These are phyloP conservation scores for Amblyraja radiata DNA, from an alignment of 2,797 vertebrate genomes.

Conservation along the genomic window DNA sequence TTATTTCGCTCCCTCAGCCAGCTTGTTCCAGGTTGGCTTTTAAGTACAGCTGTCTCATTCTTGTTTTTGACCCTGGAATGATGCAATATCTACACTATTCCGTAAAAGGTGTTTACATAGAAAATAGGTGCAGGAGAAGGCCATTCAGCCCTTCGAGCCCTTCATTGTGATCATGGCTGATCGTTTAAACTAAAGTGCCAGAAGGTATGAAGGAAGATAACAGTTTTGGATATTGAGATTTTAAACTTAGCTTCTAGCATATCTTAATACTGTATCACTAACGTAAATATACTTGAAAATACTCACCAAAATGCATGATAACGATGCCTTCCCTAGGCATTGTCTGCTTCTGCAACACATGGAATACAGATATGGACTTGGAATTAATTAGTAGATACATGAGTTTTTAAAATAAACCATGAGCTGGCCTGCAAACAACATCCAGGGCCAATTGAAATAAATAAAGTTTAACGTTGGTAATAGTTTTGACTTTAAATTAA, in stretches of 20 bases:
- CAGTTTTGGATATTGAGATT: neutral
- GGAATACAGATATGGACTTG: neutral
- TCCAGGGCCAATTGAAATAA: neutral
- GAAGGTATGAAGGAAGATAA: neutral
- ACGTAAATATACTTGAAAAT: too few relatives aligned
- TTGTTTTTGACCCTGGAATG: neutral
- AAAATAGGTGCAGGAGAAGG: too few relatives aligned
- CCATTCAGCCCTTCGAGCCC: too few relatives aligned
- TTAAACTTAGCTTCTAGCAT: neutral
- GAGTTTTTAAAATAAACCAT: neutral
- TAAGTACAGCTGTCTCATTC: too few relatives aligned
- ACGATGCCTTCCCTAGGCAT: neutral
- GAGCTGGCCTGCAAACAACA: neutral
- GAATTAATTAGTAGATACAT: neutral
- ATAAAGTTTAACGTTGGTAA: neutral
- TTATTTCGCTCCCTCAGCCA: too few relatives aligned
- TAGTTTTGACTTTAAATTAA: neutral
- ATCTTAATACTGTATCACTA: neutral
- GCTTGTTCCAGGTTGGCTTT: too few relatives aligned
- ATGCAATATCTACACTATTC: neutral
- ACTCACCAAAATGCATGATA: neutral
- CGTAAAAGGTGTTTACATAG: neutral
- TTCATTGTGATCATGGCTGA: too few relatives aligned
- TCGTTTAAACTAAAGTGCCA: neutral
- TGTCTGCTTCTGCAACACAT: conserved; percentile 6